phyloP scores from a whole-genome alignment of 2,797 vertebrate species.

The Spinus pinus region DNA sequence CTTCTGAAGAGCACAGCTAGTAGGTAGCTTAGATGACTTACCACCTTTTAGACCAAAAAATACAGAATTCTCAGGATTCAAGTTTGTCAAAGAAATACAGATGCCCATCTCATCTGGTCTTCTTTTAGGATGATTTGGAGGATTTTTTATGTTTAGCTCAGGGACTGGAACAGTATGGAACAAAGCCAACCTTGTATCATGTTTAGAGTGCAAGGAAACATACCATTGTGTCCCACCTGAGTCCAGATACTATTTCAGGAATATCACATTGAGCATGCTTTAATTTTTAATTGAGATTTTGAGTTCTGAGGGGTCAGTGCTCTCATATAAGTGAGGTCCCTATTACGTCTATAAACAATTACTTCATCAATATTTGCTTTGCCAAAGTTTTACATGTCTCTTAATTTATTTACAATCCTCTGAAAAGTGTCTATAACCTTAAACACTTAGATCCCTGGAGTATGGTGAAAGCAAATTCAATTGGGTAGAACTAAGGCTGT shows the following conservation, averaged over 20 bases:
- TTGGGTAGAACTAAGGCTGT: not conserved
- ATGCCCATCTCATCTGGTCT: not conserved
- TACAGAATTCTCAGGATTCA: not conserved
- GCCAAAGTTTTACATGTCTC: not conserved
- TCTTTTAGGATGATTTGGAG: not conserved
- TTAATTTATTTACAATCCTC: constrained; percentile 23
- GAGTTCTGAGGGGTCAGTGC: not conserved
- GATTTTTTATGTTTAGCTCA: not conserved
- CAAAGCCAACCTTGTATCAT: not conserved
- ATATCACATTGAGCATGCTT: not conserved
- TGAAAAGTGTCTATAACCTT: not conserved
- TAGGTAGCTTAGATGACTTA: not conserved
- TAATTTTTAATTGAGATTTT: not conserved
- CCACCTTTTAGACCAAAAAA: not conserved
- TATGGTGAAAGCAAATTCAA: not conserved
- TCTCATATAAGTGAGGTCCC: not conserved
- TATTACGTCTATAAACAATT: not conserved
- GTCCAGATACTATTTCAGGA: not conserved
- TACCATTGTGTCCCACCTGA: not conserved
- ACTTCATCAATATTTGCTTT: not conserved
- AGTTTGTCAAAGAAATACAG: not conserved
- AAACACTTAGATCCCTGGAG: not conserved
- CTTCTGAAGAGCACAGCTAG: not conserved
- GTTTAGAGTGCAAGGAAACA: not conserved
- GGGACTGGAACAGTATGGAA: not conserved